A percentile compares a stretch with the other conserved stretches of the same genome.
phyloP scores from a whole-genome alignment of 2,113 vertebrate species.

The Australoheros scitulus region DNA sequence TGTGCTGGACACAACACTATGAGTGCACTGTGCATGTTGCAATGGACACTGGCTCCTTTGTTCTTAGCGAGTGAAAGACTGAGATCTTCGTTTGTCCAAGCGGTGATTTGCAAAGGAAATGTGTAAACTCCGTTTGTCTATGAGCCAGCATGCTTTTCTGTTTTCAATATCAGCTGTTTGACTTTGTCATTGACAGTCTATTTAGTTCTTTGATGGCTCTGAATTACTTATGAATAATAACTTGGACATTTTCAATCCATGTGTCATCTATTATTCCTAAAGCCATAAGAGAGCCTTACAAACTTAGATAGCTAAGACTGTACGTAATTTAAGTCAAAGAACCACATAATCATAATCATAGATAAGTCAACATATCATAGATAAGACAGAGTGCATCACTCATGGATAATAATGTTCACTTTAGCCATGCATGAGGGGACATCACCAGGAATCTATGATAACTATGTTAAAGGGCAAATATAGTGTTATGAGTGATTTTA shows the following conservation, averaged over 20 bases:
- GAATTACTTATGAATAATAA: constrained; percentile 20
- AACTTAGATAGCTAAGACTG: constrained; percentile 4
- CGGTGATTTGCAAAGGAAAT: not conserved
- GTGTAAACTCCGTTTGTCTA: not conserved
- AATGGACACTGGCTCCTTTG: not conserved
- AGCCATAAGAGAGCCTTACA: not conserved
- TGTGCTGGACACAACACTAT: not conserved
- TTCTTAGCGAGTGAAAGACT: not conserved
- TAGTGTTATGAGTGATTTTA: constrained; percentile 24
- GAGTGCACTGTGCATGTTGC: constrained; percentile 30
- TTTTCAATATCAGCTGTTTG: constrained; percentile 42
- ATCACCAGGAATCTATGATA: constrained; percentile 29
- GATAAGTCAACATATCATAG: no score
- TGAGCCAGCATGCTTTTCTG: not conserved
- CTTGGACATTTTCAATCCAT: not conserved
- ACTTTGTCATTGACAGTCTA: not conserved
- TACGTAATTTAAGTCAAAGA: not conserved
- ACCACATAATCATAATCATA: not conserved
- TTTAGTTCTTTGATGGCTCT: constrained; percentile 8
- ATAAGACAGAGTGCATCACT: constrained; percentile 25
- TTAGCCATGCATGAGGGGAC: constrained; percentile 7
- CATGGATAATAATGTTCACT: constrained; percentile 28
- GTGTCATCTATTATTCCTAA: not conserved
- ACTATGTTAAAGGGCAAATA: constrained; percentile 31
- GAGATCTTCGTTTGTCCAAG: not conserved